These are phyloP conservation scores for Caenorhabditis zanzibari DNA, from an alignment of 2,888 invertebrate species.

Conservation along the genomic window DNA sequence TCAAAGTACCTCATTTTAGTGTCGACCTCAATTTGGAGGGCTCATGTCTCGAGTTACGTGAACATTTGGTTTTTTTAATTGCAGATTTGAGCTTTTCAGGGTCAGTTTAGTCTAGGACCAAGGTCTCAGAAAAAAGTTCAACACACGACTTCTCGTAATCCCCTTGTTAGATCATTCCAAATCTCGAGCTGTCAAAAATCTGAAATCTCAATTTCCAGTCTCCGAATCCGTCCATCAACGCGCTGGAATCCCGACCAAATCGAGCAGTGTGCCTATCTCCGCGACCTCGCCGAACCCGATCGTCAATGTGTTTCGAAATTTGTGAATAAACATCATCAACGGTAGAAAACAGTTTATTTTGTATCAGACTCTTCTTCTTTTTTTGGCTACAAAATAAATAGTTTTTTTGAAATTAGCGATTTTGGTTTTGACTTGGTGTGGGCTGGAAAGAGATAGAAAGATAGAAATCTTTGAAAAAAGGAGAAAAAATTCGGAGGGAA, in stretches of 20 bases:
- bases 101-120: too few species aligned
- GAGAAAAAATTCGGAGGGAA: not conserved
- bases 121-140: too few species aligned
- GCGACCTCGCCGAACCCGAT: constrained; percentile 28
- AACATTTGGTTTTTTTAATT: too few species aligned
- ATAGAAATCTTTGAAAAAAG: not conserved
- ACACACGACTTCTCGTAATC: not conserved
- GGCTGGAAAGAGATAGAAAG: not conserved
- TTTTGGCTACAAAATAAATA: constrained; percentile 29
- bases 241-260: constrained; percentile 59
- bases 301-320: constrained; percentile 38
- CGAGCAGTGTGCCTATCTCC: constrained; percentile 47
- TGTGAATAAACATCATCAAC: constrained; percentile 54
- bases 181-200: too few species aligned
- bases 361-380: not conserved
- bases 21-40: too few species aligned
- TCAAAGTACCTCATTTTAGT: too few species aligned
- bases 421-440: constrained; percentile 12
- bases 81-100: too few species aligned
- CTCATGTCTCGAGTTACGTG: too few species aligned
- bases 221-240: constrained; percentile 20
- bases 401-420: not conserved
- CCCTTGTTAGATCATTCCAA: not conserved
- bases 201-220: constrained; percentile 21
- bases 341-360: constrained; percentile 50